Conservation (phyloP, 2,797 vertebrate species). For the Melanotaenia nigrans region DNA sequence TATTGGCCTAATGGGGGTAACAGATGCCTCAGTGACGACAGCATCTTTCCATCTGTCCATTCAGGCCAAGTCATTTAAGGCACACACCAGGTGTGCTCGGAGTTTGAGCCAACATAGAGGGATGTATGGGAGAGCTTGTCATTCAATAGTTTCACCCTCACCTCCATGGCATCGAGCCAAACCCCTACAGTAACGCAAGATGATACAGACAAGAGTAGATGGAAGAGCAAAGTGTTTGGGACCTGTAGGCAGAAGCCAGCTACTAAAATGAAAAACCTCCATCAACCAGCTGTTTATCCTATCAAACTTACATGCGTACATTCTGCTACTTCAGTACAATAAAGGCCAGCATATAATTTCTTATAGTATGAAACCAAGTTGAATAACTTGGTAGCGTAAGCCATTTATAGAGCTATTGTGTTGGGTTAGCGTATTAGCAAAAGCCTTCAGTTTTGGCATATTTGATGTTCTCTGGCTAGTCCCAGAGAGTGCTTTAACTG, state of each 20-base stretch:
- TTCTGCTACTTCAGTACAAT: slow-evolving; percentile 8
- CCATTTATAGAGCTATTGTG: slow-evolving; percentile 23
- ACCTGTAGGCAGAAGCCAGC: slow-evolving; percentile 26
- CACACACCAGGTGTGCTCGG: slow-evolving; percentile 75
- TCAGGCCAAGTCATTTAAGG: slow-evolving; percentile 63
- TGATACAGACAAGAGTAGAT: slow-evolving; percentile 26
- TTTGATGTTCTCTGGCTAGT: slow-evolving; percentile 24
- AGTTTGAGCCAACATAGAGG: slow-evolving; percentile 57
- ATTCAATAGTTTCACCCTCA: slow-evolving; percentile 53
- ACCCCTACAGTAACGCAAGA: slow-evolving; percentile 35
- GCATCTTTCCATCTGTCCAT: slow-evolving; percentile 76
- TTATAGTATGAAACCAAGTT: slow-evolving; percentile 5
- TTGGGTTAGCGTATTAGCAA: slow-evolving; percentile 39
- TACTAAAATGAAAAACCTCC: slow-evolving; percentile 65
- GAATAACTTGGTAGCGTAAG: slow-evolving; percentile 8
- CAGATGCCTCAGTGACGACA: slow-evolving; percentile 81
- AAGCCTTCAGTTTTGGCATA: slow-evolving; percentile 21
- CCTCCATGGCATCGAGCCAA: slow-evolving; percentile 56
- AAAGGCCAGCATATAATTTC: slow-evolving; percentile 1
- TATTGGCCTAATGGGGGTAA: slow-evolving; percentile 81
- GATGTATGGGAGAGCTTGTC: slow-evolving; percentile 35
- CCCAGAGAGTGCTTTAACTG: slow-evolving; percentile 63
- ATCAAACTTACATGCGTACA: slow-evolving; percentile 4
- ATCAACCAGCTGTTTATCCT: slow-evolving; percentile 50
- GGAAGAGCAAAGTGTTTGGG: slow-evolving; percentile 28